phyloP scores from a whole-genome alignment of 2,797 vertebrate genomes.

The Peromyscus melanophrys region DNA sequence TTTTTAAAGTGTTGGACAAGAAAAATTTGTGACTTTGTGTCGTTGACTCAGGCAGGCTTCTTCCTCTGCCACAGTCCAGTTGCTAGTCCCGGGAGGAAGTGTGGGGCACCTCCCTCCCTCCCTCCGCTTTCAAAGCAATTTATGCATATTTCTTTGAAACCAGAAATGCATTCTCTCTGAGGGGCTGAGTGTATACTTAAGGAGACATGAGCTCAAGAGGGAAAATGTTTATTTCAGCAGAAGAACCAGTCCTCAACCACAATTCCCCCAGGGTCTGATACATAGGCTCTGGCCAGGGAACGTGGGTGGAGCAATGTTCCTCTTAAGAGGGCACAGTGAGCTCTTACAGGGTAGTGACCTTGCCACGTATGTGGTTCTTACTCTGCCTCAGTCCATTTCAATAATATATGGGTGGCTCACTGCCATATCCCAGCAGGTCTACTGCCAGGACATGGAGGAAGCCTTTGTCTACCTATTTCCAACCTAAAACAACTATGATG shows the following conservation, averaged over 20 bases:
- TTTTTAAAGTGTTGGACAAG: neutral
- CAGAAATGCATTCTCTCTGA: neutral
- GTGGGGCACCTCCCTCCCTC: neutral
- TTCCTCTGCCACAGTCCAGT: neutral
- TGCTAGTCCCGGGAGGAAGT: neutral
- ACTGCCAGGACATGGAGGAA: neutral
- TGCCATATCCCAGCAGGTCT: slow-evolving; percentile 42
- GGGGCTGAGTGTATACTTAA: neutral
- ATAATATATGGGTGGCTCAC: neutral
- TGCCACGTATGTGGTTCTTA: neutral
- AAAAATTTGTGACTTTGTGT: neutral
- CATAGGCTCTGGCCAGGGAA: neutral
- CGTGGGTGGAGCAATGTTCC: slow-evolving; percentile 54
- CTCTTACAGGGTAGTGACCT: neutral
- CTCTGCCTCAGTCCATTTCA: neutral
- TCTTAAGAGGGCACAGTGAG: slow-evolving; percentile 21
- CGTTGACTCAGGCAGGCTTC: neutral
- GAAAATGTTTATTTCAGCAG: slow-evolving; percentile 50
- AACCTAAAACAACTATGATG: neutral
- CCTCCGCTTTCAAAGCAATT: slow-evolving; percentile 19
- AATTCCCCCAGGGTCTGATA: neutral
- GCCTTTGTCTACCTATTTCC: neutral
- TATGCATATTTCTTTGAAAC: slow-evolving; percentile 34
- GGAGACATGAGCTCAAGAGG: slow-evolving; percentile 41
- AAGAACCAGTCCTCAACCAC: neutral